phyloP scores from a whole-genome alignment of 2,113 vertebrate species.

The Lipophrys pholis region DNA sequence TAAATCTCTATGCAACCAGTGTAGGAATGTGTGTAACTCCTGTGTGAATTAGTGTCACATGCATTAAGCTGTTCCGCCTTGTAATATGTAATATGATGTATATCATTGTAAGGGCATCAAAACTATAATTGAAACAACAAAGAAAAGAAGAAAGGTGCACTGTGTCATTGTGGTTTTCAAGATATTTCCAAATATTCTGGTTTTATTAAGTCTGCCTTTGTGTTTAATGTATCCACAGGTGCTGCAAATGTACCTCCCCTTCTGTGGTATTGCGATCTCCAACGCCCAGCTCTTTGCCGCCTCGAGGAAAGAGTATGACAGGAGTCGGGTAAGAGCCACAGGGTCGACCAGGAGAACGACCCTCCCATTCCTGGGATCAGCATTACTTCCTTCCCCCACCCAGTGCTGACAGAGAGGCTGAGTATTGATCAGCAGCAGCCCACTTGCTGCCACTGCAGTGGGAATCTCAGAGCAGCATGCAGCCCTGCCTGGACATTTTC shows the following conservation, averaged over 20 bases:
- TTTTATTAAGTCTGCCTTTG: no score
- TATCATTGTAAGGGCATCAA: no score
- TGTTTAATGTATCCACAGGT: constrained; percentile 85
- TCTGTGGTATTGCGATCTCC: constrained; percentile 98
- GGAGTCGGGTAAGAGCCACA: constrained; percentile 91
- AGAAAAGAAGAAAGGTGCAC: no score
- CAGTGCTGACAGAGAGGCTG: constrained; percentile 69
- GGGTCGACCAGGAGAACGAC: constrained; percentile 8
- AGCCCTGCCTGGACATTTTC: constrained; percentile 59
- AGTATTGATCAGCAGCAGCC: constrained; percentile 75
- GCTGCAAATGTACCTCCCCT: constrained; percentile 99
- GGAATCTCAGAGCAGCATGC: constrained; percentile 60
- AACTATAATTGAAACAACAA: no score
- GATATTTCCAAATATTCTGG: no score
- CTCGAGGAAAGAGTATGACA: constrained; percentile 98
- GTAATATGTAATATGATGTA: no score
- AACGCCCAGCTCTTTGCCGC: constrained; percentile 98
- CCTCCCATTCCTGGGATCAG: constrained; percentile 38
- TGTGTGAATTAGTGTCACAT: no score
- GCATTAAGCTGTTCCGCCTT: no score
- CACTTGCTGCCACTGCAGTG: constrained; percentile 69
- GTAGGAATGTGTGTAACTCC: no score
- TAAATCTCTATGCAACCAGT: no score
- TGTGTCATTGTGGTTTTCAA: no score
- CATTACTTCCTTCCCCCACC: constrained; percentile 48